These are phyloP conservation scores for Archaeoteleia sp. DNA, from an alignment of 2,888 invertebrate genomes.

Conservation along the genomic window DNA sequence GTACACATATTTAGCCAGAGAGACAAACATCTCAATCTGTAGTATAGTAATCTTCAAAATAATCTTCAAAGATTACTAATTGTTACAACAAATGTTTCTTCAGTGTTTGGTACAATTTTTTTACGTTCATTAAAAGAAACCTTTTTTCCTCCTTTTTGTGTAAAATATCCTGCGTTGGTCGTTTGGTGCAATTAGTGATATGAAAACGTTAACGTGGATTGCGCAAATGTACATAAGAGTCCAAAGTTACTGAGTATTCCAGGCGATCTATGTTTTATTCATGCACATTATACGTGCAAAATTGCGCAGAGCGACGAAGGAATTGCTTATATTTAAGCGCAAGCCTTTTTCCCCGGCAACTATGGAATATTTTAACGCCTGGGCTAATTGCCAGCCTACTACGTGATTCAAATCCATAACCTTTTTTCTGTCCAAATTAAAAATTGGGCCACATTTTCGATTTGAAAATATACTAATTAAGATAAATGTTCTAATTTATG, in stretches of 20 bases:
- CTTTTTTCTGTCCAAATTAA: neutral
- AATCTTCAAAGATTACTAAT: too few relatives aligned
- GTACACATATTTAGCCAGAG: too few relatives aligned
- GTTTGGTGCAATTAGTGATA: slow-evolving; percentile 50
- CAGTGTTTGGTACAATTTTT: neutral
- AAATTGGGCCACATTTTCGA: too few relatives aligned
- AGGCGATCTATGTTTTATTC: slow-evolving; percentile 68
- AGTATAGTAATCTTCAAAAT: too few relatives aligned
- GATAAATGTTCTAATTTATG: too few relatives aligned
- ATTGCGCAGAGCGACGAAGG: slow-evolving; percentile 54
- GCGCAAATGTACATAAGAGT: slow-evolving; percentile 50
- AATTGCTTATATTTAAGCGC: slow-evolving; percentile 66
- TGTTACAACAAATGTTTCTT: too few relatives aligned
- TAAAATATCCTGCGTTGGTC: slow-evolving; percentile 39
- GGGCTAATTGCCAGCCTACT: slow-evolving; percentile 61
- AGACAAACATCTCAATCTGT: too few relatives aligned
- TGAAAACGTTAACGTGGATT: slow-evolving; percentile 43
- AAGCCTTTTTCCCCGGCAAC: slow-evolving; percentile 64
- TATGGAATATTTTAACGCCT: slow-evolving; percentile 69
- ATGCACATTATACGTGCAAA: slow-evolving; percentile 62
- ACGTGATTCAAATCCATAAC: slow-evolving; percentile 10
- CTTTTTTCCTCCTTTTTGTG: slow-evolving; percentile 33
- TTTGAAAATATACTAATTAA: too few relatives aligned
- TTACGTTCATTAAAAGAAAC: slow-evolving; percentile 12
- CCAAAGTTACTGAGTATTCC: slow-evolving; percentile 47